Evolutionary conservation across 1,140 invertebrate genomes (phyloP).

Genomic region (Bombus polaris): DNA sequence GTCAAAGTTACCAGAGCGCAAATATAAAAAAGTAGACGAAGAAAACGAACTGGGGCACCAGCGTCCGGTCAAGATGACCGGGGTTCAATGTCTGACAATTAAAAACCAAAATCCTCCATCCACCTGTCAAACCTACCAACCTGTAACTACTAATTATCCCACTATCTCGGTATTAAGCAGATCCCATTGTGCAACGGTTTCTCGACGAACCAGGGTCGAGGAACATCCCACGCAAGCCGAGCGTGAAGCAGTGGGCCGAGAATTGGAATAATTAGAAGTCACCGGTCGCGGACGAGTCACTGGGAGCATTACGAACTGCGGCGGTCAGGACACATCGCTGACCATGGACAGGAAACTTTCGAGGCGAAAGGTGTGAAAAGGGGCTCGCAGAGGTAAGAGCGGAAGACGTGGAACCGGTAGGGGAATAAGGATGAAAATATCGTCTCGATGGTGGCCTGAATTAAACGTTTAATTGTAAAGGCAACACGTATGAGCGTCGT

Average conservation of each 20-base stretch:
- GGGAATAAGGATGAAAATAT: constrained; percentile 53
- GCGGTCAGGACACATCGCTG: constrained; percentile 25
- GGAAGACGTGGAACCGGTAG: no score
- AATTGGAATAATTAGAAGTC: constrained; percentile 56
- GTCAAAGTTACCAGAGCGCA: no score
- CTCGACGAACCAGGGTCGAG: background rate
- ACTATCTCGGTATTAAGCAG: background rate
- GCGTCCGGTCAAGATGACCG: background rate
- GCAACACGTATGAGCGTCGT: constrained; percentile 70
- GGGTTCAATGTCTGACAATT: background rate
- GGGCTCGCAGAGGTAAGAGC: background rate
- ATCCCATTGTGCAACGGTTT: background rate
- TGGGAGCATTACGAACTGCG: constrained; percentile 47
- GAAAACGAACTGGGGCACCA: no score
- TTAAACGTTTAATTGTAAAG: constrained; percentile 76
- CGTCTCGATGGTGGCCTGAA: constrained; percentile 55
- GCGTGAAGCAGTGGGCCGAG: background rate
- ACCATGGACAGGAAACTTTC: constrained; percentile 59
- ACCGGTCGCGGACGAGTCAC: background rate
- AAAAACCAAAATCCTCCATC: background rate
- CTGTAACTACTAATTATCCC: background rate
- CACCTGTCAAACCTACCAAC: background rate
- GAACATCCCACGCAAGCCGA: background rate
- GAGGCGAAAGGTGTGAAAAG: constrained; percentile 38
- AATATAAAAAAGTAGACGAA: no score